Conservation (phyloP, 2,888 invertebrate genomes). For the Scaptomyza reducta region DNA sequence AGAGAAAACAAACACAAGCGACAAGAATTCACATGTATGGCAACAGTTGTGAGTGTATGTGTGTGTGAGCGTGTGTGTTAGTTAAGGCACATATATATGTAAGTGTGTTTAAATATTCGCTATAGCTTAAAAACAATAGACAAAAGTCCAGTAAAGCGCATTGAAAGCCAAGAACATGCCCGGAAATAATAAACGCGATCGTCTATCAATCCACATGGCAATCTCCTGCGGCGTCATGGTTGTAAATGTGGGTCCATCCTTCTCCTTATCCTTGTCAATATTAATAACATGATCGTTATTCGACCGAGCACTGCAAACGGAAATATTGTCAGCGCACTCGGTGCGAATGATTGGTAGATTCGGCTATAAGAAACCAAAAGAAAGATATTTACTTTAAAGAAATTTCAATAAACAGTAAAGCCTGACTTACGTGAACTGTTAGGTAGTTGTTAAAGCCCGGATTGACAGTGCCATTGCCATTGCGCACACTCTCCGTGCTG, state of each 20-base stretch:
- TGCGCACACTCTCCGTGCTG: conserved; percentile 88
- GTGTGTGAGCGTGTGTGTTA: conserved; percentile 1
- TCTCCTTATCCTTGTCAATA: conserved; percentile 71
- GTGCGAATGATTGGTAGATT: conserved; percentile 81
- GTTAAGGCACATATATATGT: conserved; percentile 2
- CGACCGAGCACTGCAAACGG: conserved; percentile 74
- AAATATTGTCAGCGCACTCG: conserved; percentile 75
- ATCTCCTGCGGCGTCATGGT: conserved; percentile 83
- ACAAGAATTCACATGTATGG: conserved; percentile 57
- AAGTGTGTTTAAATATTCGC: conserved; percentile 7
- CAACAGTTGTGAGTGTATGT: conserved; percentile 26
- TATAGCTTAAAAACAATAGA: conserved; percentile 71
- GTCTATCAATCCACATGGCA: conserved; percentile 82
- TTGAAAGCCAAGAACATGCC: conserved; percentile 80
- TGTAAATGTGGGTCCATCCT: conserved; percentile 78
- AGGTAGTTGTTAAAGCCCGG: conserved; percentile 85
- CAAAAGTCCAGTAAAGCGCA: conserved; percentile 81
- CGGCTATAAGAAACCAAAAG: conserved; percentile 35
- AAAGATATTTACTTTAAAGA: not conserved
- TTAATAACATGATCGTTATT: conserved; percentile 73
- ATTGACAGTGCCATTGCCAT: conserved; percentile 71
- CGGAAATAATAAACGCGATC: conserved; percentile 78
- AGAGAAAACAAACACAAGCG: conserved; percentile 45
- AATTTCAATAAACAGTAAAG: not conserved
- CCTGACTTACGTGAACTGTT: conserved; percentile 78